Evolutionary conservation across 1,140 invertebrate species (phyloP).

Genomic region (Temnothorax longispinosus): DNA sequence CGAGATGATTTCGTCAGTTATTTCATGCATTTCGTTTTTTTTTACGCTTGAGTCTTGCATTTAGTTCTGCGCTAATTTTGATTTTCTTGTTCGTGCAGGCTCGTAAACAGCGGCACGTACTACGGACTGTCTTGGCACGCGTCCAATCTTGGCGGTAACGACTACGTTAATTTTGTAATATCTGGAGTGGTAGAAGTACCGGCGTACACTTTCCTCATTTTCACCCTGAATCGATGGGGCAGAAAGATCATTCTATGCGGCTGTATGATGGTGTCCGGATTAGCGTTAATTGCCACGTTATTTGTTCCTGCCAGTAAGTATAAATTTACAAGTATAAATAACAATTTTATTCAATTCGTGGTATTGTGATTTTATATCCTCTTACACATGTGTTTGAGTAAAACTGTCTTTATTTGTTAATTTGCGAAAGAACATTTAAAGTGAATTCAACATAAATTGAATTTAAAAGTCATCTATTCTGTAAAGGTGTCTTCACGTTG

Average conservation of each 20-base stretch:
- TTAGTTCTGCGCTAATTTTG: neutral
- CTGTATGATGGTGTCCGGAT: constrained; percentile 90
- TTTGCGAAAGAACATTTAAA: neutral
- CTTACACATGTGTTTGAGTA: neutral
- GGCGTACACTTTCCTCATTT: constrained; percentile 90
- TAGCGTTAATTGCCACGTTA: constrained; percentile 87
- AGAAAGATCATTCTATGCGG: constrained; percentile 89
- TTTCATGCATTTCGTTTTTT: constrained; percentile 22
- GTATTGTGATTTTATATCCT: neutral
- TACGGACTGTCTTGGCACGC: constrained; percentile 94
- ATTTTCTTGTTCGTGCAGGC: constrained; percentile 85
- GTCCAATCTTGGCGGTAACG: constrained; percentile 90
- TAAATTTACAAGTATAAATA: neutral
- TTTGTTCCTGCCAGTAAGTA: constrained; percentile 87
- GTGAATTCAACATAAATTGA: neutral
- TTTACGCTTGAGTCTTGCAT: neutral
- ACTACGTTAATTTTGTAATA: constrained; percentile 92
- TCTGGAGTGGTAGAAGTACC: constrained; percentile 92
- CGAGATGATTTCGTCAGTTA: neutral
- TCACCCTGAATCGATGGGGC: constrained; percentile 91
- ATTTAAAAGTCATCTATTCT: neutral
- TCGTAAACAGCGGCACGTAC: constrained; percentile 92
- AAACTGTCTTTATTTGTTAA: neutral
- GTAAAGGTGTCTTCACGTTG: too few relatives aligned
- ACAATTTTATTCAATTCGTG: neutral